Evolutionary conservation across 2,797 vertebrate genomes (phyloP), one percentile per base, ranked within the genome.

Genomic region (Manis javanica): DNA sequence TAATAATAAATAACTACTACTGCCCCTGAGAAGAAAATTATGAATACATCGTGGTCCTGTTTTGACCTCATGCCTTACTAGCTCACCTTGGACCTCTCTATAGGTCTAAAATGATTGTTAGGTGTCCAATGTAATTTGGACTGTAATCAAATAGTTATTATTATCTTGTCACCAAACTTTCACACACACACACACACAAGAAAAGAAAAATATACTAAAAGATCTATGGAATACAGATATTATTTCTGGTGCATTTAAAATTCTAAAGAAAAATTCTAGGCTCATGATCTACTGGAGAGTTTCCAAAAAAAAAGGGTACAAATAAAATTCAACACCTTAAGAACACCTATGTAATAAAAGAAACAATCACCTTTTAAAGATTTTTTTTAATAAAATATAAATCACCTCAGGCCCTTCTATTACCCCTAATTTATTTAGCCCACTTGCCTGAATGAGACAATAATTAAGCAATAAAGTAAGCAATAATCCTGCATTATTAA

Each of bases 251-350:
- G 2, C 69, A 88, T 53, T 39, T 63, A 24, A 46, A 92, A 86
- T 79, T 81, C 34, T 91, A 86, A 78, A 78, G 78, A 90, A 64
- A 96, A 91, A 53, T 69, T 63, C 11, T 81, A 86, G 39, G 5
- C 39, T 94, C 12, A 23, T 53, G 0, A 55, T 31, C 51, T 95
- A 57, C 49, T 90, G 9, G 5, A 66, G 0, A 39, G 5, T 68
- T 51, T 71, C 15, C 84, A 39, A 90, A 79, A 53, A 34, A 3
- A 0, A 14, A 23, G 13, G 0, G 4, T 42, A 3, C 34, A 79
- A 29, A 87, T 81, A 75, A 90, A 78, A 74, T 53, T 78, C 16
- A 90, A 49, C 7, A 13, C 21, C 53, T 91, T 72, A 10, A 87
- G 16, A 91, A 91, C 7, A 75, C 61, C 2, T 72, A 71, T 31